These are phyloP conservation scores for Scaptomyza hsui DNA, from an alignment of 1,140 invertebrate genomes.

Conservation along the genomic window DNA sequence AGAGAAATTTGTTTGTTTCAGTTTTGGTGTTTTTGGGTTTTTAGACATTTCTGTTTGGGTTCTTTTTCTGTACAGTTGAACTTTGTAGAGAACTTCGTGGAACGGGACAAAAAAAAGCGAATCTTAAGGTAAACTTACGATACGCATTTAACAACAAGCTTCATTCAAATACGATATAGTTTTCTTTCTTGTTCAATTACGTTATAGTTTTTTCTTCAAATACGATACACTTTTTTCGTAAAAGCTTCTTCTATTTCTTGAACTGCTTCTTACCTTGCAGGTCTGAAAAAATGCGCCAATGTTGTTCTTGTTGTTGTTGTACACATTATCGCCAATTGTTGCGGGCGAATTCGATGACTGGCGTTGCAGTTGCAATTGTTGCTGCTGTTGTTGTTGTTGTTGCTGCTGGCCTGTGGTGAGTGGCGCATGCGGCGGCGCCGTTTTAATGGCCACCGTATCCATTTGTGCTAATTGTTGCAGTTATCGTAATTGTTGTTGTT, in stretches of 20 bases:
- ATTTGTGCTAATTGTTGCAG: slow-evolving; percentile 36
- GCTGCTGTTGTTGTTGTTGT: slow-evolving; percentile 54
- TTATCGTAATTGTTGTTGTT: background rate
- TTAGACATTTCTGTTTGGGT: background rate
- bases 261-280: slow-evolving; percentile 77
- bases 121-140: too few relatives aligned
- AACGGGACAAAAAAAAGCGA: too few relatives aligned
- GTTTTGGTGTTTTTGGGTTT: slow-evolving; percentile 3
- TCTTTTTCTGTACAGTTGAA: background rate
- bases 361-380: slow-evolving; percentile 42
- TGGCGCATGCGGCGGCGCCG: slow-evolving; percentile 77
- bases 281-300: slow-evolving; percentile 84
- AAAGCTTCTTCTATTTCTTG: background rate
- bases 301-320: slow-evolving; percentile 58
- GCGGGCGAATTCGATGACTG: slow-evolving; percentile 33
- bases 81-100: too few relatives aligned
- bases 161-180: too few relatives aligned
- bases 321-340: slow-evolving; percentile 51
- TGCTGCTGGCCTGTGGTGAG: slow-evolving; percentile 51
- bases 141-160: too few relatives aligned
- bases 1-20: slow-evolving; percentile 1
- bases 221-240: too few relatives aligned
- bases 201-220: too few relatives aligned
- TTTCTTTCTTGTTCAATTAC: too few relatives aligned
- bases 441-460: slow-evolving; percentile 82